Conservation (phyloP, 2,888 invertebrate genomes). For the Gasteruption jaculator region DNA sequence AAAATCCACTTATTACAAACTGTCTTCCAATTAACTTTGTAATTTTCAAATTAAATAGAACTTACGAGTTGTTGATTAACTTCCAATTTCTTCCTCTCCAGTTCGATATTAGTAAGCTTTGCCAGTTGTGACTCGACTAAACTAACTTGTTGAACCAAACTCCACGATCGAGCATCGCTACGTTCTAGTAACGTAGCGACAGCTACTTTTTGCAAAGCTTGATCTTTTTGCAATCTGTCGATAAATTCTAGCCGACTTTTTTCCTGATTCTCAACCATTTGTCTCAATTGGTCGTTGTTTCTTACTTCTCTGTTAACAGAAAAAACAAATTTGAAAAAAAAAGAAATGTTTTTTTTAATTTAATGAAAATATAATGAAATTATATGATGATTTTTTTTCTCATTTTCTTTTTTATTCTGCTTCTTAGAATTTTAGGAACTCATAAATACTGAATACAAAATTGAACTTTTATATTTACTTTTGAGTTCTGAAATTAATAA, state of each 20-base stretch:
- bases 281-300: conserved; percentile 58
- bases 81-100: conserved; percentile 66
- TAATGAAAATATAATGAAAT: background rate
- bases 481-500: no score
- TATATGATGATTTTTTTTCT: background rate
- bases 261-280: conserved; percentile 62
- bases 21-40: no score
- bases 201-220: conserved; percentile 68
- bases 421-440: background rate
- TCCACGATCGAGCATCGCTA: conserved; percentile 73
- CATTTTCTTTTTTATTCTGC: background rate
- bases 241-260: conserved; percentile 60
- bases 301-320: conserved; percentile 57
- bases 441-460: no score
- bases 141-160: conserved; percentile 70
- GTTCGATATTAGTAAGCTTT: conserved; percentile 67
- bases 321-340: no score
- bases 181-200: conserved; percentile 68
- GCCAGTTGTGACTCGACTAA: conserved; percentile 70
- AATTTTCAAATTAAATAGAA: conserved; percentile 30
- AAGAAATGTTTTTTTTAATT: background rate
- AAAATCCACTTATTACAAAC: no score
- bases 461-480: no score
- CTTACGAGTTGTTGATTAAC: conserved; percentile 64
- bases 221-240: conserved; percentile 62